A percentile compares a stretch with the other conserved stretches of the same genome.
Conservation (phyloP, 2,797 vertebrate genomes). For the Cryptoprocta ferox region DNA sequence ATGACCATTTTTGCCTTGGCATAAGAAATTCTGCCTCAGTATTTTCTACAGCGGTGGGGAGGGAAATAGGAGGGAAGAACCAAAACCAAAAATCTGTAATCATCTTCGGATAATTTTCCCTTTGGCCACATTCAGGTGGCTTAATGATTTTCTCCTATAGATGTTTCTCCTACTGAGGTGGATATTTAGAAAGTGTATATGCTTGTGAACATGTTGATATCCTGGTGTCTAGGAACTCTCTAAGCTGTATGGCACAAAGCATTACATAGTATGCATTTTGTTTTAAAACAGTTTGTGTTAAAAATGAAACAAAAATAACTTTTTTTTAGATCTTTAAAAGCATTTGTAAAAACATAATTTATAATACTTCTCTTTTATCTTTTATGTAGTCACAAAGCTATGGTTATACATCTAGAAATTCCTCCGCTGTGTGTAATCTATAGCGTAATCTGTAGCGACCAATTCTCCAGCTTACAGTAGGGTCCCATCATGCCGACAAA, state of each 20-base stretch:
- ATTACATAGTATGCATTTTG: not conserved
- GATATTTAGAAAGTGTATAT: slow-evolving; percentile 29
- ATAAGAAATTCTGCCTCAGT: not conserved
- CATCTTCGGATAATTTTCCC: not conserved
- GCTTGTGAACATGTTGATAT: slow-evolving; percentile 13
- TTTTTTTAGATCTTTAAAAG: slow-evolving; percentile 84
- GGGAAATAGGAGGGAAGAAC: not conserved
- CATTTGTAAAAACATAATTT: slow-evolving; percentile 89
- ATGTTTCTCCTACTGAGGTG: slow-evolving; percentile 18
- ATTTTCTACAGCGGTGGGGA: not conserved
- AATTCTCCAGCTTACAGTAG: slow-evolving; percentile 98
- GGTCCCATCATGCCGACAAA: slow-evolving; percentile 96
- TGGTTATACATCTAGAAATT: slow-evolving; percentile 95
- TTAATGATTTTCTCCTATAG: not conserved
- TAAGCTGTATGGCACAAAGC: not conserved
- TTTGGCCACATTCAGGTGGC: not conserved
- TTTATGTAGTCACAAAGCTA: slow-evolving; percentile 83
- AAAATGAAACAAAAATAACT: too few relatives aligned
- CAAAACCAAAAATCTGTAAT: not conserved
- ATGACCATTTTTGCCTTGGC: not conserved
- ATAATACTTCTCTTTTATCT: slow-evolving; percentile 86
- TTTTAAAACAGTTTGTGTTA: too few relatives aligned
- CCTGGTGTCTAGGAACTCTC: not conserved
- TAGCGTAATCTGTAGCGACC: slow-evolving; percentile 96
- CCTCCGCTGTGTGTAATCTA: slow-evolving; percentile 97